These are phyloP conservation scores for Spilarctia lutea DNA, from an alignment of 2,888 invertebrate species.

Conservation along the genomic window DNA sequence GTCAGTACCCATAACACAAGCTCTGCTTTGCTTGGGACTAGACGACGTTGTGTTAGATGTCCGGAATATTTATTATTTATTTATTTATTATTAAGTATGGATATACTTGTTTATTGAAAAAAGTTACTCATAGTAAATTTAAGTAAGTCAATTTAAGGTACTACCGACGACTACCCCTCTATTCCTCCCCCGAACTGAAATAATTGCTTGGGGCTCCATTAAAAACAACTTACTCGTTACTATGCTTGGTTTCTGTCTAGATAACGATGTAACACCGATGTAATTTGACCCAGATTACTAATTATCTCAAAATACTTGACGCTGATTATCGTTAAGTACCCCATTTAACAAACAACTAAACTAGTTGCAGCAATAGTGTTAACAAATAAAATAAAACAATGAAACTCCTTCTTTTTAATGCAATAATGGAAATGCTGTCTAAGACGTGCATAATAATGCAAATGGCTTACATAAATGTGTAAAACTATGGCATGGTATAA, in stretches of 20 bases:
- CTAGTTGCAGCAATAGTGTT: not conserved
- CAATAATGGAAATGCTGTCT: not conserved
- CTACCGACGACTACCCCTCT: too few species aligned
- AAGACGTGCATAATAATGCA: not conserved
- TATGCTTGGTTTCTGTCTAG: not conserved
- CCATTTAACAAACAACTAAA: not conserved
- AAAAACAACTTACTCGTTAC: not conserved
- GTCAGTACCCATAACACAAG: too few species aligned
- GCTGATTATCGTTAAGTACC: not conserved
- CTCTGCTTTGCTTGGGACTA: too few species aligned
- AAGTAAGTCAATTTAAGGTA: too few species aligned
- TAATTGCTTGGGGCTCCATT: not conserved
- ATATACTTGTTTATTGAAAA: too few species aligned
- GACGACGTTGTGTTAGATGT: too few species aligned
- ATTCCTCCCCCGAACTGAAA: too few species aligned
- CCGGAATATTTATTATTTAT: too few species aligned
- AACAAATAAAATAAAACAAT: slow-evolving; percentile 1
- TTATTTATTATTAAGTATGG: too few species aligned
- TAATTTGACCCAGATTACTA: not conserved
- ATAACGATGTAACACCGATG: not conserved
- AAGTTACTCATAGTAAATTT: too few species aligned
- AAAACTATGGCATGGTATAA: too few species aligned
- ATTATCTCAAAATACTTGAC: not conserved
- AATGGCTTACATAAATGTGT: not conserved
- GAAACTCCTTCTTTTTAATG: not conserved